These are phyloP conservation scores for Tyto alba DNA, from an alignment of 2,113 vertebrate species.

Conservation along the genomic window DNA sequence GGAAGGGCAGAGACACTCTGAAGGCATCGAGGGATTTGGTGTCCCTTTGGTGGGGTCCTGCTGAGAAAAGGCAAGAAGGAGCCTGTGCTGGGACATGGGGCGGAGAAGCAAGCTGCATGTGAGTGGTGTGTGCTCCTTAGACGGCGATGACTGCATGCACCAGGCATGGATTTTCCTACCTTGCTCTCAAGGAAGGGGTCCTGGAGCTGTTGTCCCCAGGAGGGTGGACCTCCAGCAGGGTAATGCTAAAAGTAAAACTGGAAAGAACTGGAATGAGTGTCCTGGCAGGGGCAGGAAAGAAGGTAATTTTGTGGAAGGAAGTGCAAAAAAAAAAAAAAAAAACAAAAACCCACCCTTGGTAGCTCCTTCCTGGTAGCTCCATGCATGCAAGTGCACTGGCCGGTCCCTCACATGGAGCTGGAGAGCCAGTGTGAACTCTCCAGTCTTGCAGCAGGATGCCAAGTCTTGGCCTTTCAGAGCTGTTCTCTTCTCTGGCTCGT, in stretches of 20 bases:
- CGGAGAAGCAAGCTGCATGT: neutral
- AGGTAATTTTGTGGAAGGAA: neutral
- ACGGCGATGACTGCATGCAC: too few species aligned
- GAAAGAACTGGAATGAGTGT: neutral
- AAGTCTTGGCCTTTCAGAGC: neutral
- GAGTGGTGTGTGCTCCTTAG: too few species aligned
- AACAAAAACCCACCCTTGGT: accelerated
- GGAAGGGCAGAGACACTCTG: neutral
- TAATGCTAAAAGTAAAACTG: neutral
- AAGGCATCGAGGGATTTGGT: neutral
- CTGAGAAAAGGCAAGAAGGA: neutral
- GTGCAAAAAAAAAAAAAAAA: neutral
- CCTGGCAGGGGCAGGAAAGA: neutral
- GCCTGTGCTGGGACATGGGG: neutral
- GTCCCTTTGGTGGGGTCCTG: neutral
- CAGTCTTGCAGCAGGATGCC: neutral
- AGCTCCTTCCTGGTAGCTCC: neutral
- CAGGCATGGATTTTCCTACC: neutral
- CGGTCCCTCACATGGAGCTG: accelerated
- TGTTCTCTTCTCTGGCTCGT: neutral
- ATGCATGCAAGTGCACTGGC: neutral
- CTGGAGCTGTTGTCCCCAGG: neutral
- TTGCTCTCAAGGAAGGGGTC: neutral
- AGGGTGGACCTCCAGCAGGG: neutral
- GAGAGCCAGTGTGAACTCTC: neutral